These are phyloP conservation scores for Cheilosia variabilis DNA, from an alignment of 2,888 invertebrate species.

Conservation along the genomic window DNA sequence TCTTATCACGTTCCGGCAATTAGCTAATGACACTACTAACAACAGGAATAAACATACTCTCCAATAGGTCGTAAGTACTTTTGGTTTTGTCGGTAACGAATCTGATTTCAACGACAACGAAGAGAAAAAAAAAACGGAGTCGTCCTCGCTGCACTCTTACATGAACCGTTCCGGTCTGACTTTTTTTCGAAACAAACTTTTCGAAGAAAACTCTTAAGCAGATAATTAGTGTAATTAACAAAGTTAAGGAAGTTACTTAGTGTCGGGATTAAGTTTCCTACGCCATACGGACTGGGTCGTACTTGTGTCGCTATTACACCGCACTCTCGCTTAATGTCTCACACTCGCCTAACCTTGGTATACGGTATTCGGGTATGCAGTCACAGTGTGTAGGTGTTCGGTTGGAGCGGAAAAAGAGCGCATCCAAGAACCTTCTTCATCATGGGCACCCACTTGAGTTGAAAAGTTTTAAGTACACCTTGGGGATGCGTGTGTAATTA, in stretches of 20 bases:
- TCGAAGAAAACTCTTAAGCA: conserved; percentile 74
- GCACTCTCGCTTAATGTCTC: conserved; percentile 31
- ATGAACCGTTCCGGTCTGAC: conserved; percentile 1
- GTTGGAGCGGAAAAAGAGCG: not conserved
- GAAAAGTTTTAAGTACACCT: conserved; percentile 66
- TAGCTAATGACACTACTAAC: conserved; percentile 62
- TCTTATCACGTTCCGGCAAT: conserved; percentile 71
- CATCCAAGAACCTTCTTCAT: not conserved
- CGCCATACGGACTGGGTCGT: conserved; percentile 13
- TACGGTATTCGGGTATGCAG: not conserved
- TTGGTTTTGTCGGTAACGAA: conserved; percentile 28
- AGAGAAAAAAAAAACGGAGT: conserved; percentile 18
- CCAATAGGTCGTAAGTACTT: conserved; percentile 50
- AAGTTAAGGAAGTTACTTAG: conserved; percentile 73
- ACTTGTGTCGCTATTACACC: conserved; percentile 57
- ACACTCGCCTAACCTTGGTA: conserved; percentile 39
- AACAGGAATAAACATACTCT: conserved; percentile 41
- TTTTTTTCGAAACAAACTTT: conserved; percentile 30
- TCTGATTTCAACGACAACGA: conserved; percentile 44
- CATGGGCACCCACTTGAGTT: conserved; percentile 34
- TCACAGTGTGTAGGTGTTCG: conserved; percentile 10
- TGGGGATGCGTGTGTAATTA: conserved; percentile 53
- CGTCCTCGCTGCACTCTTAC: conserved; percentile 14
- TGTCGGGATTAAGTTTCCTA: conserved; percentile 65
- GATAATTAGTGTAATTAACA: conserved; percentile 79